Evolutionary conservation across 2,113 vertebrate genomes (phyloP).

Genomic region (Myxocyprinus asiaticus): DNA sequence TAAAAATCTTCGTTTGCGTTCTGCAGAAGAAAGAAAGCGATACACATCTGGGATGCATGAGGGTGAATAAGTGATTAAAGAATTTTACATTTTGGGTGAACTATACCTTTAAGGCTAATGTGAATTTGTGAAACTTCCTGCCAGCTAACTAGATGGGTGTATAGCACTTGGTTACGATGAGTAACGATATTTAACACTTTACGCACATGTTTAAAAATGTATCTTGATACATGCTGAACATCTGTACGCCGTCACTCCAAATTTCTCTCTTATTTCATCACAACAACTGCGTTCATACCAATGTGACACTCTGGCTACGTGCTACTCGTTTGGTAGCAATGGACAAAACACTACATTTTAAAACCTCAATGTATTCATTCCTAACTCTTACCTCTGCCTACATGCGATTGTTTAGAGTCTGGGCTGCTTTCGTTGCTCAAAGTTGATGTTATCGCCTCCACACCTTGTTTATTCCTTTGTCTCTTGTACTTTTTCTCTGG

Average conservation of each 20-base stretch:
- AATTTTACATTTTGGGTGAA: too few species aligned
- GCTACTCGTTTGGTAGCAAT: conserved; percentile 55
- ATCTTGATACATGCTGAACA: not conserved
- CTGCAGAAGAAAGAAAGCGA: too few species aligned
- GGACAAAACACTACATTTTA: conserved; percentile 44
- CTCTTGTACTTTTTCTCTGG: conserved; percentile 69
- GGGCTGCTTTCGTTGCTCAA: conserved; percentile 4
- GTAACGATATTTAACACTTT: conserved; percentile 30
- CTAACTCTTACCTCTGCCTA: conserved; percentile 53
- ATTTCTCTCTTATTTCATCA: not conserved
- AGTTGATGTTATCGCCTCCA: conserved; percentile 15
- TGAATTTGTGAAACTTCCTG: conserved; percentile 46
- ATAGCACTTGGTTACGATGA: not conserved
- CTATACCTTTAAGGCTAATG: not conserved
- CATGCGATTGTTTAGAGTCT: not conserved
- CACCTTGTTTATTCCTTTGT: conserved; percentile 68
- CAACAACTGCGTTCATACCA: conserved; percentile 19
- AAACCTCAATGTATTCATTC: conserved; percentile 50
- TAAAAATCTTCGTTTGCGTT: too few species aligned
- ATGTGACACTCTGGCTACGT: conserved; percentile 41
- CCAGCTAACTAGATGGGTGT: conserved; percentile 18
- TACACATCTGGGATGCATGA: too few species aligned
- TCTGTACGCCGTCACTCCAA: not conserved
- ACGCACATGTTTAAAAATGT: not conserved
- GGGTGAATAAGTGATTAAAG: too few species aligned